Evolutionary conservation across 1,140 invertebrate species (phyloP), one percentile per base, ranked within the genome.

Genomic region (Plectrocnemia conspersa): DNA sequence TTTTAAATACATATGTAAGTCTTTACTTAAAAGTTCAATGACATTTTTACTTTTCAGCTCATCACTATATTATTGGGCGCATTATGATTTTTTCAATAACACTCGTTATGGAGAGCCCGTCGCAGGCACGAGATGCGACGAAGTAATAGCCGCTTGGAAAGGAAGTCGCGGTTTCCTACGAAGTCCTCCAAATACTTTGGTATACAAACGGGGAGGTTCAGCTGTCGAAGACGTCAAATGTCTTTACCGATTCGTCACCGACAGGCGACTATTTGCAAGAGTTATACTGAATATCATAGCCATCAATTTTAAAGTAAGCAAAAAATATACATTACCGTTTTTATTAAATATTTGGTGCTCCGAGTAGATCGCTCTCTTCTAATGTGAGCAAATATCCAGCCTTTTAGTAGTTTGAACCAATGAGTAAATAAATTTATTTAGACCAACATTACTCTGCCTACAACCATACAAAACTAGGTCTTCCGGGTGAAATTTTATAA

Each of bases 11-110:
- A n/a, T n/a, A n/a, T n/a, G n/a, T n/a, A n/a, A n/a, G n/a, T n/a
- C n/a, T n/a, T n/a, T n/a, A n/a, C n/a, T n/a, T n/a, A n/a, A n/a
- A 10, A 40, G 15, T 40, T 11, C 6, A 40, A 40, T 10, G 6
- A 10, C 3, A 29, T 29, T 46, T 46, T 2, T 10, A 33, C 16
- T 47, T 65, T 59, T 32, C 66, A 79, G 81, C 2, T 85, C 83
- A 15, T 92, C 89, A 0, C 71, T 93, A 0, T 92, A 93, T 66
- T 93, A 91, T 66, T 92, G 89, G 89, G 89, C 89, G 0, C 89
- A 92, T 67, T 93, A 92, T 61, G 89, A 93, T 64, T 93, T 93
- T 71, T 93, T 92, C 71, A 93, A 93, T 66, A 89, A 90, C 53
- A 92, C 87, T 0, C 81, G 84, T 23, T 88, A 86, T 53, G 90